Evolutionary conservation across 2,888 invertebrate species (phyloP), one percentile per base, ranked within the genome.

Genomic region (Gandaritis pyraliata): DNA sequence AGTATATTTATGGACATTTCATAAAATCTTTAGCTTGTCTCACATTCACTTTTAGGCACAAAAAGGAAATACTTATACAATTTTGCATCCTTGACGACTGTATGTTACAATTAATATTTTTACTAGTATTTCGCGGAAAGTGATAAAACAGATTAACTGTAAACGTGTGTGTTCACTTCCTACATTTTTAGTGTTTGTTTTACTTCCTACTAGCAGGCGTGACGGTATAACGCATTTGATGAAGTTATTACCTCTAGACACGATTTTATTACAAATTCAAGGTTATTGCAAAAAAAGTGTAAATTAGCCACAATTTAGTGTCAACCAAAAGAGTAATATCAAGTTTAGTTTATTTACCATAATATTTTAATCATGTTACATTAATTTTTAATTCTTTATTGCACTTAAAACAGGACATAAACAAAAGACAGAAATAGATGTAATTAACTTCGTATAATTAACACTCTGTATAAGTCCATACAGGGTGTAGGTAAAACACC

Each of bases 131-230:
- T 49, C 16, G 16, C 57, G 46, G 54, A 46, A 54, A 36, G 18
- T 45, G 15, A 53, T 50, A 49, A 43, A 58, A 50, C 23, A 2
- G 29, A 10, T 43, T 30, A 23, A 50, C 43, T n/a, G 41, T 49
- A 23, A 43, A 23, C 45, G 8, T 50, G 50, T 41, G 56, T 56
- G 49, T 16, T 49, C 8, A 57, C 33, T 57, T 57, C 57, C 57
- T 43, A 43, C 16, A 43, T 16, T 43, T 23, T 51, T 38, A 6
- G 8, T 50, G 43, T 57, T 57, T 49, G 48, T 41, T 51, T 15
- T 45, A 29, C 30, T 58, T 58, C 52, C 51, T 43, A 36, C 36
- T 43, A 33, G 2, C 45, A 38, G 16, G 52, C 52, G 52, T 46
- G 47, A 41, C 58, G 51, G 10, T 38, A 23, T 33, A 43, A 13